Percentiles rank a stretch among this genome's conserved stretches.
These are phyloP conservation scores for Agapornis roseicollis DNA, from an alignment of 2,113 vertebrate species.

Conservation along the genomic window DNA sequence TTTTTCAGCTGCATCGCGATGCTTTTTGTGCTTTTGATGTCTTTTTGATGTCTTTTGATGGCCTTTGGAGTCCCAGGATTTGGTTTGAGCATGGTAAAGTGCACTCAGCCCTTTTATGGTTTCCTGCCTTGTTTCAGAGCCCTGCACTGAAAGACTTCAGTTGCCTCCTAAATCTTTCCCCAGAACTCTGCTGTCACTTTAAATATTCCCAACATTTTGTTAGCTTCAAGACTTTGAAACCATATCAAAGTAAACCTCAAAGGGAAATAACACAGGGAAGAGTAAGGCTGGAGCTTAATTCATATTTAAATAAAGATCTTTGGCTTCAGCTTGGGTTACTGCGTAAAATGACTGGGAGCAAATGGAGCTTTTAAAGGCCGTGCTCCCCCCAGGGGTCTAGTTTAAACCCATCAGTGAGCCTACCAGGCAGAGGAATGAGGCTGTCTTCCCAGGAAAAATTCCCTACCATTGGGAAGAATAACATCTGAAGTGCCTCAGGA, in stretches of 20 bases:
- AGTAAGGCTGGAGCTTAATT: conserved; percentile 29
- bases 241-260: conserved; percentile 57
- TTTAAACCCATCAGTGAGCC: neutral
- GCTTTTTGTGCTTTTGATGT: neutral
- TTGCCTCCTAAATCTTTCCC: conserved; percentile 32
- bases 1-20: neutral
- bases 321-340: conserved; percentile 35
- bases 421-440: neutral
- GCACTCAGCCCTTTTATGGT: conserved; percentile 6
- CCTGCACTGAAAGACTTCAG: neutral
- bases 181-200: conserved; percentile 21
- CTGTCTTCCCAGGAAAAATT: conserved; percentile 5
- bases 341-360: conserved; percentile 7
- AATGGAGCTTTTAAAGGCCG: conserved; percentile 47
- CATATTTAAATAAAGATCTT: conserved; percentile 55
- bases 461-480: neutral
- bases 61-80: neutral
- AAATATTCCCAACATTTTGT: conserved; percentile 33
- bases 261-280: conserved; percentile 31
- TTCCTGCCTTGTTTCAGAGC: conserved; percentile 19
- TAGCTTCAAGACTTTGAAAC: conserved; percentile 53
- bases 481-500: neutral
- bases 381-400: neutral
- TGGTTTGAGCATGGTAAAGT: neutral
- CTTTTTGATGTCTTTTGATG: neutral